These are phyloP conservation scores for Mesoligia furuncula DNA, from an alignment of 2,888 invertebrate species.

Conservation along the genomic window DNA sequence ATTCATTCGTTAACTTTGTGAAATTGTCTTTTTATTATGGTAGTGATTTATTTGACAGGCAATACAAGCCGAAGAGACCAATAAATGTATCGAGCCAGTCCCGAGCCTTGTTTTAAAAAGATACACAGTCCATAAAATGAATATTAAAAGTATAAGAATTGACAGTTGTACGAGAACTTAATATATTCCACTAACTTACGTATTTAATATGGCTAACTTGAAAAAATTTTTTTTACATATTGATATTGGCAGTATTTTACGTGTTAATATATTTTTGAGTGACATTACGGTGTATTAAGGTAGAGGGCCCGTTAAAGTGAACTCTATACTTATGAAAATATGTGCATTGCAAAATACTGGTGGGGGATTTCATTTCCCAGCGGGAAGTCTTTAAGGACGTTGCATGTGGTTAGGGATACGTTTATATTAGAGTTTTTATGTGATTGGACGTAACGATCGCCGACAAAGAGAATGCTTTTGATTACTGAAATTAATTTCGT, in stretches of 20 bases:
- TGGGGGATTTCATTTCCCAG: conserved; percentile 68
- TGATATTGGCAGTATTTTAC: conserved; percentile 46
- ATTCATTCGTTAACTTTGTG: conserved; percentile 81
- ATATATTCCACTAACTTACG: conserved; percentile 63
- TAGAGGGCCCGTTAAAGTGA: conserved; percentile 19
- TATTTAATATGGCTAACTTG: conserved; percentile 48
- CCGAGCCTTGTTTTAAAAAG: conserved; percentile 83
- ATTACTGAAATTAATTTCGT: conserved; percentile 56
- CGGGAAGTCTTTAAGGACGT: conserved; percentile 64
- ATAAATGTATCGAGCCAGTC: conserved; percentile 83
- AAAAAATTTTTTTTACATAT: conserved; percentile 40
- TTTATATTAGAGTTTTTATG: conserved; percentile 67
- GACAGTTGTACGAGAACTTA: conserved; percentile 75
- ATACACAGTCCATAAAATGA: conserved; percentile 68
- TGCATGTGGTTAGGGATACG: conserved; percentile 53
- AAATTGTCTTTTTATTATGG: conserved; percentile 84
- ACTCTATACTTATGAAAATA: conserved; percentile 30
- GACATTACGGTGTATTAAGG: conserved; percentile 19
- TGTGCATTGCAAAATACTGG: conserved; percentile 67
- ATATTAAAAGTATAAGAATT: conserved; percentile 74
- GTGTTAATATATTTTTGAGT: conserved; percentile 53
- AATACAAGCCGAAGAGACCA: conserved; percentile 81
- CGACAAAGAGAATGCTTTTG: conserved; percentile 57
- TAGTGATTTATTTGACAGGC: conserved; percentile 86
- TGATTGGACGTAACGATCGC: conserved; percentile 53